Evolutionary conservation across 1,140 invertebrate species (phyloP).

Genomic region (Micrasema longulum): DNA sequence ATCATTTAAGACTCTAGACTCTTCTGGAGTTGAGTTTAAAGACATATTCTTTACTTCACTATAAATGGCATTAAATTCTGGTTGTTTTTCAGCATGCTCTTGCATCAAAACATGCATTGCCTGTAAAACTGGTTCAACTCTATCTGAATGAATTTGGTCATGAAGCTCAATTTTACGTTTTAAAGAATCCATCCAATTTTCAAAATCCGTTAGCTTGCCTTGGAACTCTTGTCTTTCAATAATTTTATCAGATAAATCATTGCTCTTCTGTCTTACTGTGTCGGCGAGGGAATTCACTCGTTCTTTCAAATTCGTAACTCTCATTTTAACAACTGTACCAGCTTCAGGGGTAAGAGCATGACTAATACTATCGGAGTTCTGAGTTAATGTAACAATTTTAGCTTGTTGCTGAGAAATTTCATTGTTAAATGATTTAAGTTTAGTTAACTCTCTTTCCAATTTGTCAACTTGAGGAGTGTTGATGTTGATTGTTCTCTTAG

Average conservation of each 20-base stretch:
- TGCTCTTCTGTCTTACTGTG: constrained; percentile 78
- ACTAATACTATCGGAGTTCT: constrained; percentile 82
- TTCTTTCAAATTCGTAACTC: constrained; percentile 79
- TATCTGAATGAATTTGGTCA: constrained; percentile 83
- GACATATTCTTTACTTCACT: constrained; percentile 85
- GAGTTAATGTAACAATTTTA: constrained; percentile 81
- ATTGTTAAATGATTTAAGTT: constrained; percentile 82
- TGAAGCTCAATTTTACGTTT: constrained; percentile 80
- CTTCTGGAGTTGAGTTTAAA: constrained; percentile 75
- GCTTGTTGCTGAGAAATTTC: constrained; percentile 85
- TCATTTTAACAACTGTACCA: constrained; percentile 75
- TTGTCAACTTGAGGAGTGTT: constrained; percentile 78
- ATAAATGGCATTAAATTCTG: constrained; percentile 79
- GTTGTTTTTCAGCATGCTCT: constrained; percentile 84
- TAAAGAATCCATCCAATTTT: constrained; percentile 86
- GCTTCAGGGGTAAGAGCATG: constrained; percentile 83
- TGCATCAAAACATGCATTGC: constrained; percentile 83
- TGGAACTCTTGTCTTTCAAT: constrained; percentile 87
- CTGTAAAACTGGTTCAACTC: constrained; percentile 82
- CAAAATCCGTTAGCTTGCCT: constrained; percentile 82
- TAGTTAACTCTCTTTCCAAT: constrained; percentile 77
- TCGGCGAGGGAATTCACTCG: constrained; percentile 79
- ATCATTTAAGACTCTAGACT: constrained; percentile 78
- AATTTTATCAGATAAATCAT: constrained; percentile 83
- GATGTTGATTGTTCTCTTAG: constrained; percentile 69